Percentiles rank a stretch among this genome's conserved stretches.
phyloP scores from a whole-genome alignment of 2,113 vertebrate species.

The Elanus axillaris region DNA sequence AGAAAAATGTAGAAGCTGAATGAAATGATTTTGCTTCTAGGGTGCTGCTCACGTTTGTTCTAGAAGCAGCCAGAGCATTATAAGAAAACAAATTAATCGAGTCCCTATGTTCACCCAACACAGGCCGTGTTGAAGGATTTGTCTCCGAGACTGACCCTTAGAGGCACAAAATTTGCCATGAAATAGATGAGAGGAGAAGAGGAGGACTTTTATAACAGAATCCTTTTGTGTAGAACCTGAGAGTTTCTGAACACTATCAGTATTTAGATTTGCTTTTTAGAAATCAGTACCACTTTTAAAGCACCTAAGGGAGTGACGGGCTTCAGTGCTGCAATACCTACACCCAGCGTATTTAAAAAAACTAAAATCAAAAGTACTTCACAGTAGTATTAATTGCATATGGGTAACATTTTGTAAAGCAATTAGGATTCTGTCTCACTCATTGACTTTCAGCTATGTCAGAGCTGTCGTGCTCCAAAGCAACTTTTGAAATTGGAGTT shows the following conservation, averaged over 20 bases:
- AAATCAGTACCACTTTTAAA: not conserved
- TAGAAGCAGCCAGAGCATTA: constrained; percentile 6
- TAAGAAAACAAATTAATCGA: not conserved
- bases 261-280: constrained; percentile 5
- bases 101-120: not conserved
- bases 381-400: not conserved
- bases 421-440: not conserved
- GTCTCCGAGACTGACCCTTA: not conserved
- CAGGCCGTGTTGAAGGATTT: not conserved
- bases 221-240: not conserved
- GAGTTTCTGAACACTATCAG: not conserved
- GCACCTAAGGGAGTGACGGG: not conserved
- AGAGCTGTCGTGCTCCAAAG: not conserved
- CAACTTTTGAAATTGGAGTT: not conserved
- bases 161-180: not conserved
- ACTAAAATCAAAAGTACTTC: not conserved
- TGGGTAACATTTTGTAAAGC: not conserved
- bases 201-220: not conserved
- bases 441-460: not conserved
- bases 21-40: constrained; percentile 23
- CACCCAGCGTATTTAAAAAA: not conserved
- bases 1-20: constrained; percentile 9
- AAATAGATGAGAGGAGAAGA: not conserved
- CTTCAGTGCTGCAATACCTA: not conserved
- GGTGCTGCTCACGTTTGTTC: constrained; percentile 34